Evolutionary conservation across 2,113 vertebrate species (phyloP).

Genomic region (Hippocampus abdominalis): DNA sequence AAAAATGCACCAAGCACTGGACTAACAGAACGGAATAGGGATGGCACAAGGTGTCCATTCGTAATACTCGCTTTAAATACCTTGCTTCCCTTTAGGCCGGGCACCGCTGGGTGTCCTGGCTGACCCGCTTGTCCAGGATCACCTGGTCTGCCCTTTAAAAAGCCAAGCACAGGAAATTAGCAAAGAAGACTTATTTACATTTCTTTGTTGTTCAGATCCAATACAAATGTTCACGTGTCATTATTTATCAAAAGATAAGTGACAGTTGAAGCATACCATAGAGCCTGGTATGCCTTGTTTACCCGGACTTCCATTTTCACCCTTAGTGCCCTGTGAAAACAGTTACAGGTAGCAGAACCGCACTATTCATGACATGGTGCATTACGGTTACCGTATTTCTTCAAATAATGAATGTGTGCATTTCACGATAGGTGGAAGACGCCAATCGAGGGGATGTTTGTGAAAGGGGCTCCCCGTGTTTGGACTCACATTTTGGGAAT

Average conservation of each 20-base stretch:
- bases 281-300: slow-evolving; percentile 74
- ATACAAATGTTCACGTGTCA: not conserved
- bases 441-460: no score
- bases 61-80: slow-evolving; percentile 50
- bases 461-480: no score
- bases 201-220: not conserved
- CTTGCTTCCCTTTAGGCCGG: slow-evolving; percentile 81
- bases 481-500: no score
- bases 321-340: slow-evolving; percentile 80
- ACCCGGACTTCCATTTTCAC: slow-evolving; percentile 81
- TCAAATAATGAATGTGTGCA: no score
- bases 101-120: slow-evolving; percentile 85
- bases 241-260: slow-evolving; percentile 5
- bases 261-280: slow-evolving; percentile 71
- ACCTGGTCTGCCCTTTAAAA: slow-evolving; percentile 81
- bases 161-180: slow-evolving; percentile 7
- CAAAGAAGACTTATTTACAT: not conserved
- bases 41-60: not conserved
- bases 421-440: not conserved
- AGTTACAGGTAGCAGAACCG: slow-evolving; percentile 9
- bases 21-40: not conserved
- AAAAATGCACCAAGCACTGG: not conserved
- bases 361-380: not conserved
- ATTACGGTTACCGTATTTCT: not conserved
- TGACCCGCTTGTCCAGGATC: slow-evolving; percentile 76